A percentile compares a stretch with the other conserved stretches of the same genome.
These are phyloP conservation scores for Apodemia duryi DNA, from an alignment of 2,888 invertebrate genomes.

Conservation along the genomic window DNA sequence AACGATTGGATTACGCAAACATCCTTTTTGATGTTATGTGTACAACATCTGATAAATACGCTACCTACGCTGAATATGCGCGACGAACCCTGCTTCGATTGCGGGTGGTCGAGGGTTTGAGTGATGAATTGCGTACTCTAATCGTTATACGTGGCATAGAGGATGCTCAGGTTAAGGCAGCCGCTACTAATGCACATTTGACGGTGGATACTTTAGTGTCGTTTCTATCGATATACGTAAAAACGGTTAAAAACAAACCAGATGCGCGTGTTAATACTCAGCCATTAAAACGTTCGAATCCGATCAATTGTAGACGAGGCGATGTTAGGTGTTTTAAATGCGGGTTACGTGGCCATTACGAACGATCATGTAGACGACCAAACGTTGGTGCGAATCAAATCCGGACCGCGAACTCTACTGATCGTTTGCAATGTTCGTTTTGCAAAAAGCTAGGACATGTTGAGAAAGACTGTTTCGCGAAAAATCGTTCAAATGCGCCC, in stretches of 20 bases:
- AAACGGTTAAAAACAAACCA: constrained; percentile 1
- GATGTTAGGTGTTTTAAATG: too few relatives aligned
- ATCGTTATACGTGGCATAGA: constrained; percentile 18
- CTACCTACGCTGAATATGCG: constrained; percentile 23
- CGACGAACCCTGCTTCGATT: constrained; percentile 22
- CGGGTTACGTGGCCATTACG: too few relatives aligned
- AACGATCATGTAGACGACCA: too few relatives aligned
- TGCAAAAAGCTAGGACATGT: too few relatives aligned
- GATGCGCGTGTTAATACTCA: too few relatives aligned
- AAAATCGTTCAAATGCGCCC: too few relatives aligned
- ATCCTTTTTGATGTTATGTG: constrained; percentile 27
- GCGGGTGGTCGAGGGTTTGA: constrained; percentile 19
- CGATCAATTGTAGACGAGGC: neutral
- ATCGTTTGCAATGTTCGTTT: too few relatives aligned
- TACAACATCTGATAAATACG: constrained; percentile 22
- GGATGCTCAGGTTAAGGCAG: constrained; percentile 10
- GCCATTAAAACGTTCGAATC: too few relatives aligned
- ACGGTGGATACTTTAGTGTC: constrained; percentile 12
- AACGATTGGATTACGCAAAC: constrained; percentile 24
- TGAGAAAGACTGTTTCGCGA: neutral
- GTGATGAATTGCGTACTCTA: constrained; percentile 13
- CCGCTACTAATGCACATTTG: constrained; percentile 16
- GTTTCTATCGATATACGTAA: constrained; percentile 20
- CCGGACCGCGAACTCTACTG: too few relatives aligned
- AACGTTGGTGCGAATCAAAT: too few relatives aligned